These are phyloP conservation scores for Pseudochromis fuscus DNA, from an alignment of 2,797 vertebrate species.

Conservation along the genomic window DNA sequence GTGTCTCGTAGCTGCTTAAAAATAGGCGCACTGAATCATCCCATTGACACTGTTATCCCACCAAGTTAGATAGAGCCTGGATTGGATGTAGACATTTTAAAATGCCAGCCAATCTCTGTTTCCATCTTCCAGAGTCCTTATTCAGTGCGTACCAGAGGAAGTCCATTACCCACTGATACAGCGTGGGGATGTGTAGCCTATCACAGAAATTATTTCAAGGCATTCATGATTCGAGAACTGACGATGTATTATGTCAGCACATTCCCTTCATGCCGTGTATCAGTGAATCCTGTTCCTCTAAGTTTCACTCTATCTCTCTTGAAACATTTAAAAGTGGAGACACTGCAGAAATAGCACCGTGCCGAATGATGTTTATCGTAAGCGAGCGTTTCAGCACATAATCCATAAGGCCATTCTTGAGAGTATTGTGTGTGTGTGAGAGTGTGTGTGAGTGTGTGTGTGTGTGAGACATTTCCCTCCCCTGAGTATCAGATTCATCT, in stretches of 20 bases:
- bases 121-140: conserved; percentile 60
- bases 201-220: conserved; percentile 71
- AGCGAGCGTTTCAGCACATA: conserved; percentile 59
- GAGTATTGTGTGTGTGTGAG: conserved; percentile 43
- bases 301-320: conserved; percentile 72
- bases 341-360: conserved; percentile 72
- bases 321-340: conserved; percentile 77
- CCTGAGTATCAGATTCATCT: conserved; percentile 72
- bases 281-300: conserved; percentile 66
- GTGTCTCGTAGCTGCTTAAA: conserved; percentile 55
- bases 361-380: conserved; percentile 73
- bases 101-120: conserved; percentile 62
- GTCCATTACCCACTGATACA: conserved; percentile 67
- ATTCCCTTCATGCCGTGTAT: conserved; percentile 66
- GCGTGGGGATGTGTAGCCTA: conserved; percentile 61
- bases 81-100: conserved; percentile 67
- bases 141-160: conserved; percentile 59
- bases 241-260: conserved; percentile 76
- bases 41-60: conserved; percentile 62
- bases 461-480: conserved; percentile 38
- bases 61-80: conserved; percentile 43
- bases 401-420: conserved; percentile 62
- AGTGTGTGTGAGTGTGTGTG: conserved; percentile 13
- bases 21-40: conserved; percentile 69
- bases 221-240: conserved; percentile 57